These are phyloP conservation scores for Triops longicaudatus DNA, from an alignment of 1,140 invertebrate genomes.

Conservation along the genomic window DNA sequence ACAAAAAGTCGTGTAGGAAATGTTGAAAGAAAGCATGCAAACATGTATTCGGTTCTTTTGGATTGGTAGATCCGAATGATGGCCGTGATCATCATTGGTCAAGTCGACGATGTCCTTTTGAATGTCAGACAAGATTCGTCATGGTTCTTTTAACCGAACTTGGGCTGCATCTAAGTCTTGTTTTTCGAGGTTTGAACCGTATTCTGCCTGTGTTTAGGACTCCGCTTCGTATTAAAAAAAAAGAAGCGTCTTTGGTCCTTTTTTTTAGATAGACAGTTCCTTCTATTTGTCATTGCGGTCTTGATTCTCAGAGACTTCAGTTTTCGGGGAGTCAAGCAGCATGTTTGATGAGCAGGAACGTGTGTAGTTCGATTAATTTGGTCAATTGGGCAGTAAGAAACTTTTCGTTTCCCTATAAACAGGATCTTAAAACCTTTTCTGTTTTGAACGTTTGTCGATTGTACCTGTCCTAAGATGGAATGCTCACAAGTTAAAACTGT, in stretches of 20 bases:
- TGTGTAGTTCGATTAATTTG: slow-evolving; percentile 12
- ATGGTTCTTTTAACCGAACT: not conserved
- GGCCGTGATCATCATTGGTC: slow-evolving; percentile 7
- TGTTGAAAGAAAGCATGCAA: slow-evolving; percentile 15
- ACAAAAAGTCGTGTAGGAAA: not conserved
- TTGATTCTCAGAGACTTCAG: not conserved
- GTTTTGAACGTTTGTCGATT: too few species aligned
- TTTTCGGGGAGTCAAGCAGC: not conserved
- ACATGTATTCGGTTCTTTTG: slow-evolving; percentile 8
- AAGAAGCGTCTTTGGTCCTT: not conserved
- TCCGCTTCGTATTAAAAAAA: not conserved
- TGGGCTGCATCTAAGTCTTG: not conserved
- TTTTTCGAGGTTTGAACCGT: not conserved
- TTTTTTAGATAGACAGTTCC: not conserved
- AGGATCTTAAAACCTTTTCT: not conserved
- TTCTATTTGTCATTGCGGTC: slow-evolving; percentile 3
- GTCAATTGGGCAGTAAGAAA: not conserved
- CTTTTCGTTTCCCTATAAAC: not conserved
- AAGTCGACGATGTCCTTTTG: slow-evolving; percentile 10
- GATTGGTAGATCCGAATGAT: slow-evolving; percentile 15
- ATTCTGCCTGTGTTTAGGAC: too few species aligned
- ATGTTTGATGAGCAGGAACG: slow-evolving; percentile 8
- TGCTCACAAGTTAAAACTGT: too few species aligned
- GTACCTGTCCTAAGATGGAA: too few species aligned
- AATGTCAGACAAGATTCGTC: not conserved